Base-by-base conservation (phyloP, 2,888 invertebrate genomes). In the Cerastis leucographa region DNA sequence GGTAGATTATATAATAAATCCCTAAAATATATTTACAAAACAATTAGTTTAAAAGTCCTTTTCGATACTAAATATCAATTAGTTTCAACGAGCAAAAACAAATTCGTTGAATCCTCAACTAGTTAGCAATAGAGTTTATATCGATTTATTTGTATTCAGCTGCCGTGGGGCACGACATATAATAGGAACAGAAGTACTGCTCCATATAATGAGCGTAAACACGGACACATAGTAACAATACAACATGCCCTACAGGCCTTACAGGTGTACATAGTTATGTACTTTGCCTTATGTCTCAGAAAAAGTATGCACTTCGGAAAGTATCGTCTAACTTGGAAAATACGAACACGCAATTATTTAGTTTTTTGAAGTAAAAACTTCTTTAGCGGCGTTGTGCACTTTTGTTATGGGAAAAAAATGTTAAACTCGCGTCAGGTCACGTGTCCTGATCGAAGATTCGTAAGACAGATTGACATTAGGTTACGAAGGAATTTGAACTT, bases 1-100 rank as follows among this genome's bases (percentile, higher is more conserved):
- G 22, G 11, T 25, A 49, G 40, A 54, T 59, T 68, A 76, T n/a
- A 46, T 44, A 56, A 77, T 22, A 56, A 44, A 51, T 46, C 17
- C 22, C 9, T n/a, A 40, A 49, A 83, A 64, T 67, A 65, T 51
- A 77, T 79, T 81, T 68, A 75, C 64, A 81, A 81, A 81, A 56
- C 59, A 71, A 70, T 62, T 69, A 17, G 11, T 56, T 81, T 6
- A 35, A 75, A 61, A 66, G 22, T 62, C 44, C 11, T n/a, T 25
- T n/a, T 71, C 25, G 25, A 42, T 68, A 71, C 49, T 51, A 42
- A 81, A 81, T 72, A 64, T 70, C 61, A 81, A 76, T 85, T 59
- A 68, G 59, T 72, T 76, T 67, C 42, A 67, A 46, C 40, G 25
- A 61, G 35, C 35, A 25, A 42, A 25, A 64, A 77, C 49, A 73